Evolutionary conservation across 2,113 vertebrate genomes (phyloP).

Genomic region (Sturnira hondurensis): DNA sequence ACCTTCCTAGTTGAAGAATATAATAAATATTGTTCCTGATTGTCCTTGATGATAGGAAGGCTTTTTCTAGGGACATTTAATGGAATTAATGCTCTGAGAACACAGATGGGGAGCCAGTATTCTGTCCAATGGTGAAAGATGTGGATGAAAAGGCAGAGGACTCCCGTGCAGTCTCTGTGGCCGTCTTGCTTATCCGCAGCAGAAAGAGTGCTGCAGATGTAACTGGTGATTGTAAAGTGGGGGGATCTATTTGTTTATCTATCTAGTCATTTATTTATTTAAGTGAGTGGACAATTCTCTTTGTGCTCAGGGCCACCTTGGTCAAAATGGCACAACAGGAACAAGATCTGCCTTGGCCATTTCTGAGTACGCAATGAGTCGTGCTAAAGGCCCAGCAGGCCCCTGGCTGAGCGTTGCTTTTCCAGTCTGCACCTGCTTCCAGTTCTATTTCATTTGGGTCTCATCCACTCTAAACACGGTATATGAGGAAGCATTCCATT

Average conservation of each 20-base stretch:
- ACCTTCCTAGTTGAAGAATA: background rate
- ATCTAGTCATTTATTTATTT: too few species aligned
- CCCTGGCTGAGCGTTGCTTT: background rate
- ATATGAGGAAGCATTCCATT: background rate
- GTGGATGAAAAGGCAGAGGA: background rate
- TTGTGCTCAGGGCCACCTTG: background rate
- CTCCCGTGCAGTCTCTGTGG: accelerated
- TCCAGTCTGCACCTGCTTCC: background rate
- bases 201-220: background rate
- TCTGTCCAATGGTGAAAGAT: background rate
- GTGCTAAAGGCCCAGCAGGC: background rate
- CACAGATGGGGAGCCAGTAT: background rate
- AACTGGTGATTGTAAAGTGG: background rate
- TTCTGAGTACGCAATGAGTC: background rate
- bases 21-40: background rate
- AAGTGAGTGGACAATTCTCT: background rate
- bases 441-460: background rate
- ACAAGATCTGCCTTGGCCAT: too few species aligned
- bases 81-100: background rate
- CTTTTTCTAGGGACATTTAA: background rate
- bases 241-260: too few species aligned
- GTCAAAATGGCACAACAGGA: background rate
- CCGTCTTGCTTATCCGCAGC: background rate
- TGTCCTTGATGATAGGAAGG: background rate
- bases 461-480: background rate